Evolutionary conservation across 2,797 vertebrate genomes (phyloP).

Genomic region (Pogoniulus pusillus): DNA sequence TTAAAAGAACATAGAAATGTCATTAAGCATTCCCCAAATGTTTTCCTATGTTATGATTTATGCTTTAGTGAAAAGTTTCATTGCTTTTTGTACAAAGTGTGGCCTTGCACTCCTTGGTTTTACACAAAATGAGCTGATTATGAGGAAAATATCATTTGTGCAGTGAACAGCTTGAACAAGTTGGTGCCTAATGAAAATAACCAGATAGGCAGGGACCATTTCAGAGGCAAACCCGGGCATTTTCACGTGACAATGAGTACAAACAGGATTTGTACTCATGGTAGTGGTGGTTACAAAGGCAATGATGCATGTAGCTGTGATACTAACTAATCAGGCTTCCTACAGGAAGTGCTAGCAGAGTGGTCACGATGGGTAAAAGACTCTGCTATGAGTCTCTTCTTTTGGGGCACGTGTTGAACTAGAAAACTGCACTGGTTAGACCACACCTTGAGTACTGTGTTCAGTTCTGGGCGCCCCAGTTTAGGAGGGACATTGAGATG

Average conservation of each 20-base stretch:
- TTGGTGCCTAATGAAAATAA: not conserved
- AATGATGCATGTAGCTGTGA: not conserved
- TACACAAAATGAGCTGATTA: not conserved
- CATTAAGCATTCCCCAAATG: slow-evolving; percentile 44
- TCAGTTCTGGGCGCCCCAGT: no score
- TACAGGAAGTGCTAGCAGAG: not conserved
- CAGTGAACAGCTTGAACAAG: not conserved
- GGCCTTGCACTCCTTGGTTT: slow-evolving; percentile 3
- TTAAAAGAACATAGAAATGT: slow-evolving; percentile 46
- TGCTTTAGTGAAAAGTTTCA: slow-evolving; percentile 43
- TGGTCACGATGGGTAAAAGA: not conserved
- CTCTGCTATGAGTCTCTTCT: not conserved
- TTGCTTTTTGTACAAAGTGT: slow-evolving; percentile 19
- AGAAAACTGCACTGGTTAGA: no score
- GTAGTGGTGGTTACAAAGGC: not conserved
- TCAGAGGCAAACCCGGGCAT: not conserved
- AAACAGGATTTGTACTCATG: not conserved
- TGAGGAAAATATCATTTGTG: not conserved
- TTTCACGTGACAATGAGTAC: not conserved
- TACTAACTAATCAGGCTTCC: not conserved
- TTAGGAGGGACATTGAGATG: no score
- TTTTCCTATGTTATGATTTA: slow-evolving; percentile 38
- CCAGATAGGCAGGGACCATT: not conserved
- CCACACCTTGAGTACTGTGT: no score
- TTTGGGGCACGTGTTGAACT: not conserved